Conservation (phyloP, 2,113 vertebrate genomes). For the Mohoua ochrocephala region DNA sequence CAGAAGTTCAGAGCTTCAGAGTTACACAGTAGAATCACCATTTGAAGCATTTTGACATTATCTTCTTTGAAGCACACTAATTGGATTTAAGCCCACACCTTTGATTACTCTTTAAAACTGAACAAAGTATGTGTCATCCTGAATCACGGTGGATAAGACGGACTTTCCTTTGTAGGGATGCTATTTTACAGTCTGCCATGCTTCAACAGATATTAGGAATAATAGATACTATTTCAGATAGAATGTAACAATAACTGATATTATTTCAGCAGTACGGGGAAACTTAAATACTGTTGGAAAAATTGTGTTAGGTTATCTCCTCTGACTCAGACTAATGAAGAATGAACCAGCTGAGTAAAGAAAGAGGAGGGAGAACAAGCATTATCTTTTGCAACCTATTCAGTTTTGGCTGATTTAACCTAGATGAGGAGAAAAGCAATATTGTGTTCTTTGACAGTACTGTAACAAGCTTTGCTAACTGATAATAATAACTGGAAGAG, state of each 20-base stretch:
- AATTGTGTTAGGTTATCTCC: not conserved
- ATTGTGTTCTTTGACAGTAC: not conserved
- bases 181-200: not conserved
- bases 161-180: constrained; percentile 15
- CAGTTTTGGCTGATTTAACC: constrained; percentile 11
- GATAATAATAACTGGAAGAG: not conserved
- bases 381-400: constrained; percentile 5
- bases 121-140: constrained; percentile 12
- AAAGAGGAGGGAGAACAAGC: not conserved
- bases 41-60: not conserved
- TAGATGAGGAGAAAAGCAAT: not conserved
- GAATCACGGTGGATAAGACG: not conserved
- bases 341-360: not conserved
- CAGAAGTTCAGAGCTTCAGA: not conserved
- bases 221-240: constrained; percentile 14
- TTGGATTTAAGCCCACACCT: constrained; percentile 39
- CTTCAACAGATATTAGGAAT: constrained; percentile 1
- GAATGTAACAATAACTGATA: not conserved
- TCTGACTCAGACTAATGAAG: not conserved
- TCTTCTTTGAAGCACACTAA: constrained; percentile 21
- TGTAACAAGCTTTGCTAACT: not conserved
- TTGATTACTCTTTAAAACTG: constrained; percentile 29
- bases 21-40: not conserved
- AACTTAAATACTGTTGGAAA: not conserved
- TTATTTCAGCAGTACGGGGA: not conserved